Percentiles rank a stretch among this genome's conserved stretches.
Conservation (phyloP, 1,140 invertebrate species). For the Cotesia glomerata region DNA sequence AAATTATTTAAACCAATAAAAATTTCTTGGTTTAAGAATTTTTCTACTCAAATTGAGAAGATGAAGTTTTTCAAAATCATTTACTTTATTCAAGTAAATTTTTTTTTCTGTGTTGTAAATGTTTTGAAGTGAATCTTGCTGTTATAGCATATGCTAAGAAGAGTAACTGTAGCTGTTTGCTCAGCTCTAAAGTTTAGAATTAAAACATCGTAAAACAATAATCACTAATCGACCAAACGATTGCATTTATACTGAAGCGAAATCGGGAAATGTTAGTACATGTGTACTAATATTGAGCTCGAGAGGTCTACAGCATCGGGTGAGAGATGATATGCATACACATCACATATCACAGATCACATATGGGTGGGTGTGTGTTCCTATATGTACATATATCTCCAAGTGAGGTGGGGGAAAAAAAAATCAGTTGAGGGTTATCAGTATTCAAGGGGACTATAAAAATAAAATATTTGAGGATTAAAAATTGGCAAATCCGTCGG, state of each 20-base stretch:
- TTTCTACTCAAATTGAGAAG: too few relatives aligned
- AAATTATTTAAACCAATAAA: too few relatives aligned
- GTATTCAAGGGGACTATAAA: conserved; percentile 4
- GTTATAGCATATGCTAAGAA: too few relatives aligned
- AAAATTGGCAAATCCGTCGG: conserved; percentile 62
- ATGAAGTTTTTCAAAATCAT: too few relatives aligned
- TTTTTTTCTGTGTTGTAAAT: too few relatives aligned
- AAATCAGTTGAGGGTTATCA: background rate
- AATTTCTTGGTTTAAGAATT: too few relatives aligned
- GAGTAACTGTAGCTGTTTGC: too few relatives aligned
- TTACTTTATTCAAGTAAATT: too few relatives aligned
- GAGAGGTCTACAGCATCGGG: background rate
- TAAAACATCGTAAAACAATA: conserved; percentile 31
- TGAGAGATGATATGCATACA: background rate
- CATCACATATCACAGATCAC: background rate
- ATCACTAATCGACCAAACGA: conserved; percentile 52
- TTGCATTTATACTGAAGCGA: background rate
- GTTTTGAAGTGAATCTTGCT: too few relatives aligned
- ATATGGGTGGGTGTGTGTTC: background rate
- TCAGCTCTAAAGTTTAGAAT: background rate
- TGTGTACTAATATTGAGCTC: too few relatives aligned
- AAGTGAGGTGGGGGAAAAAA: conserved; percentile 17
- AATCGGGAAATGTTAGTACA: too few relatives aligned
- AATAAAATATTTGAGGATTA: conserved; percentile 48
- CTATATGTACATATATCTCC: conserved; percentile 17